Base-by-base conservation (phyloP, 2,888 invertebrate genomes). In the Sphaerophoria taeniata region DNA sequence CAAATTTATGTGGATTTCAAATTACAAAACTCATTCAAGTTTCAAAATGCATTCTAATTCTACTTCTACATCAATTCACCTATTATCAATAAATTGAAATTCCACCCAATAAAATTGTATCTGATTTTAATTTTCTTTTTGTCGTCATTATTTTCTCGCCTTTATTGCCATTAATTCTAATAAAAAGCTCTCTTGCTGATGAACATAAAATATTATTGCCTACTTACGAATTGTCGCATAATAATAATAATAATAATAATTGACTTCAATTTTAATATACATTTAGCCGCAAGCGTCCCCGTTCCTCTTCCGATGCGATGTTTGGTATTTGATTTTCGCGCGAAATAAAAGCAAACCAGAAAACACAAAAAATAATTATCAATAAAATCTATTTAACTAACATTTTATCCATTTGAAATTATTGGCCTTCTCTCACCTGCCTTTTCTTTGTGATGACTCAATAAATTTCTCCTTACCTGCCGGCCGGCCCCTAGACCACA, bases 341-440 rank as follows among this genome's bases (percentile, higher is more conserved):
- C 3, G 14, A 43, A 4, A 43, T 2, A 43, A 43, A 2, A 43
- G 2, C 33, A 63, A 51, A 51, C 39, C 67, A 67, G 31, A 16
- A 39, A 43, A 7, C 3, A 43, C 39, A 3, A 43, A 43, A 67
- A 67, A 51, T 36, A 34, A 39, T 53, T 53, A 53, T 67, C 67
- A 67, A 67, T 67, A 51, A 67, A 67, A 67, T 65, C 11, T 65
- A n/a, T n/a, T n/a, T n/a, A n/a, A n/a, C n/a, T n/a, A n/a, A n/a
- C n/a, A 49, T 67, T 67, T 36, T 53, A 53, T 51, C 53, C 51
- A 67, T 67, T 67, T 53, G 24, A 51, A 39, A 24, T 53, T 67
- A 31, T 53, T 53, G 39, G 16, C 36, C 36, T 24, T 1, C 11
- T 43, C 16, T 1, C 7, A 16, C 4, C 12, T 24, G 16, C 39